Conservation (phyloP, 2,797 vertebrate species). For the Hypotaenidia okinawae region DNA sequence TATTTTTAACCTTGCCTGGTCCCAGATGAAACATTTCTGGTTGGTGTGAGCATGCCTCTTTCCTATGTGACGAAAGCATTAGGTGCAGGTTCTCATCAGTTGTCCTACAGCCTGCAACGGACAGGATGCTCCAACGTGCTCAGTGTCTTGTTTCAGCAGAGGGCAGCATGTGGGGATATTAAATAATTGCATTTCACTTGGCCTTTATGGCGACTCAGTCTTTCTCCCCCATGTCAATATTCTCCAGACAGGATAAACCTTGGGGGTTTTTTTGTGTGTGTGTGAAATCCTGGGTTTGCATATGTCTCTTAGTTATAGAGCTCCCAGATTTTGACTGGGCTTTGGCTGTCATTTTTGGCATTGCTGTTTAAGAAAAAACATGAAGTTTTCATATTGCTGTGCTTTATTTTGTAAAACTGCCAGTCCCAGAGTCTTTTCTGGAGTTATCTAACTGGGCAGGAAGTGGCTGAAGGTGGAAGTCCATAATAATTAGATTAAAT, state of each 20-base stretch:
- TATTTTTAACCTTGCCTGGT: not conserved
- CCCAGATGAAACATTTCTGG: not conserved
- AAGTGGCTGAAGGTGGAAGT: not conserved
- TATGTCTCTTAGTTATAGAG: not conserved
- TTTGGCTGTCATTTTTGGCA: not conserved
- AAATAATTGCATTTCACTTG: not conserved
- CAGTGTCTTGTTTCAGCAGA: conserved; percentile 2
- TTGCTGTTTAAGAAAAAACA: not conserved
- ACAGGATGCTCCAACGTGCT: not conserved
- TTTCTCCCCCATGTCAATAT: not conserved
- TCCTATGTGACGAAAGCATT: not conserved
- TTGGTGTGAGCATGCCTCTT: not conserved
- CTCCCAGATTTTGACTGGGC: not conserved
- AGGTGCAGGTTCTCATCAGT: not conserved
- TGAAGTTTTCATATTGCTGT: not conserved
- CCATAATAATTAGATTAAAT: not conserved
- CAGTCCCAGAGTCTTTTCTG: not conserved
- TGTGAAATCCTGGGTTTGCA: not conserved
- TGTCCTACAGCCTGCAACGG: not conserved
- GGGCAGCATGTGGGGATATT: conserved; percentile 17
- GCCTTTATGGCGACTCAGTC: conserved; percentile 21
- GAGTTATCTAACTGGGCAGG: not conserved
- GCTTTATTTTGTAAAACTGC: not conserved
- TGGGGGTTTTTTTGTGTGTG: not conserved
- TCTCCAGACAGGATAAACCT: not conserved